phyloP scores from a whole-genome alignment of 2,113 vertebrate genomes.

The Gallinago undulata region DNA sequence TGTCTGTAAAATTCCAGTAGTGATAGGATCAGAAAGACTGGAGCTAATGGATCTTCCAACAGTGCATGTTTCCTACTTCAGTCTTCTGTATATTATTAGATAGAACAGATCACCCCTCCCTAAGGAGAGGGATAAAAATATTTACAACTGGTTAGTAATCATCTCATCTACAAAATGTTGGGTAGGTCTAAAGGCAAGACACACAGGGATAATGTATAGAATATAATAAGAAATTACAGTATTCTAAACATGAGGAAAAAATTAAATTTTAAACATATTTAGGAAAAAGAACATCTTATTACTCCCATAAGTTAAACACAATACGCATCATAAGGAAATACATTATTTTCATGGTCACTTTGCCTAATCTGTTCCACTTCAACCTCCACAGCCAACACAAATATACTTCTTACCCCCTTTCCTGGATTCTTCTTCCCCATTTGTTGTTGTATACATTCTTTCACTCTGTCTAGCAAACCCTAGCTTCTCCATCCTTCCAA shows the following conservation, averaged over 20 bases:
- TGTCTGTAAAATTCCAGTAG: not conserved
- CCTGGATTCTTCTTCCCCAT: not conserved
- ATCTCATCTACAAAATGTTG: not conserved
- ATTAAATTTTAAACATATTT: not conserved
- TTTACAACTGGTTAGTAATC: not conserved
- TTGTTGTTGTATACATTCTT: not conserved
- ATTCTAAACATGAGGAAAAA: not conserved
- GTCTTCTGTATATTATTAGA: not conserved
- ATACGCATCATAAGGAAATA: not conserved
- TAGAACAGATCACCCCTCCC: not conserved
- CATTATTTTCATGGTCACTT: not conserved
- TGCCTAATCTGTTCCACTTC: not conserved
- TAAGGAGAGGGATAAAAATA: not conserved
- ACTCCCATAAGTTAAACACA: not conserved
- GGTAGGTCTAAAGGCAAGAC: not conserved
- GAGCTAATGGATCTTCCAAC: not conserved
- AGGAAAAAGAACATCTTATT: not conserved
- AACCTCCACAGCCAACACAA: not conserved
- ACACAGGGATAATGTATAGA: not conserved
- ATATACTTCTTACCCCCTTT: rapidly evolving
- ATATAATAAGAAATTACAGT: not conserved
- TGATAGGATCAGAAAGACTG: not conserved
- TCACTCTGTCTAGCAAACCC: not conserved
- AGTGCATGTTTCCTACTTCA: not conserved
- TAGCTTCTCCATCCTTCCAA: not conserved